phyloP scores from a whole-genome alignment of 2,113 vertebrate genomes.

The Rhodinocichla rosea region DNA sequence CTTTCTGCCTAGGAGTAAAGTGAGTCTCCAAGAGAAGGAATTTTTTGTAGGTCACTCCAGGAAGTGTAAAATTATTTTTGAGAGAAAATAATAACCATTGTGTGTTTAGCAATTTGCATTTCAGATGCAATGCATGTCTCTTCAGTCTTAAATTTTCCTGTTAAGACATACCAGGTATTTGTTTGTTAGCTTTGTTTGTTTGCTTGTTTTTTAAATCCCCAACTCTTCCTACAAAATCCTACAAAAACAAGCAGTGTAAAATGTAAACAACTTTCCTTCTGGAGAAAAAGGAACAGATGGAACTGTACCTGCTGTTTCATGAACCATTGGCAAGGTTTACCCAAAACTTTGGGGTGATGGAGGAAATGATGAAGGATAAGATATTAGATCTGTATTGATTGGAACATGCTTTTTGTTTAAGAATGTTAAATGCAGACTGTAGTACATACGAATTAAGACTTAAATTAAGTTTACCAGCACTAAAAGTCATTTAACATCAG shows the following conservation, averaged over 20 bases:
- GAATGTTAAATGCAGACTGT: background rate
- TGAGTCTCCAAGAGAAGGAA: background rate
- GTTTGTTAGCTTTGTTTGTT: background rate
- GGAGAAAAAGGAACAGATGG: background rate
- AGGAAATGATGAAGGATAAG: background rate
- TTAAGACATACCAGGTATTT: background rate
- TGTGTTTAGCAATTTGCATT: background rate
- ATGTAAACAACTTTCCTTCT: background rate
- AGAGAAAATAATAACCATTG: background rate
- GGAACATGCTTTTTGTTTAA: background rate
- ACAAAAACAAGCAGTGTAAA: background rate
- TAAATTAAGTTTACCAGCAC: background rate
- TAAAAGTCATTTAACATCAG: background rate
- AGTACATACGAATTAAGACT: background rate
- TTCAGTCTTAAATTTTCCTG: background rate
- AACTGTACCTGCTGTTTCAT: background rate
- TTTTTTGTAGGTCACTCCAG: background rate
- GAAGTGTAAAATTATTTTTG: background rate
- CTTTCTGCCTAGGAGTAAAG: background rate
- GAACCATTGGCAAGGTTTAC: background rate
- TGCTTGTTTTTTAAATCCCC: background rate
- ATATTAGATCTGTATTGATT: background rate
- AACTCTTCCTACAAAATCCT: background rate
- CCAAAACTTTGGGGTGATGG: background rate
- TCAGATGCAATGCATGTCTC: background rate